These are phyloP conservation scores for Peromyscus aztecus DNA, from an alignment of 2,797 vertebrate species.

Conservation along the genomic window DNA sequence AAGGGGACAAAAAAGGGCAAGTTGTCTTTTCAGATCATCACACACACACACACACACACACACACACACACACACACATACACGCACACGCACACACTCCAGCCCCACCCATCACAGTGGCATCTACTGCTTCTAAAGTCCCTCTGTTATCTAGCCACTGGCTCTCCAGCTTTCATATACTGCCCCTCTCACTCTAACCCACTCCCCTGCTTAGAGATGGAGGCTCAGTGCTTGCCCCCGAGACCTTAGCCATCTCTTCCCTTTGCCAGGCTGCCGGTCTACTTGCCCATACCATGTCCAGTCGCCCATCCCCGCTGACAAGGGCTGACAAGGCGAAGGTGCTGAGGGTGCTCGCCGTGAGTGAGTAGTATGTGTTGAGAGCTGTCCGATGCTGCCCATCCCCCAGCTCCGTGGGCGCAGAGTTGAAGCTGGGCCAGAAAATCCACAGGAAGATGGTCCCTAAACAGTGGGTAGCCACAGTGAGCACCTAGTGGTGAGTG, in stretches of 20 bases:
- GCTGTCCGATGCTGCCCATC: slow-evolving; percentile 92
- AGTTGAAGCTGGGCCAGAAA: slow-evolving; percentile 98
- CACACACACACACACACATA: neutral
- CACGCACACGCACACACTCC: neutral
- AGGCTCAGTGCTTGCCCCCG: neutral
- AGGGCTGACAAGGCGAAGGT: slow-evolving; percentile 91
- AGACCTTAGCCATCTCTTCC: neutral
- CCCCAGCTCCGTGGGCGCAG: slow-evolving; percentile 87
- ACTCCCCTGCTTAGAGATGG: neutral
- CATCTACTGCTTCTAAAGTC: neutral
- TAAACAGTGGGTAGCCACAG: neutral
- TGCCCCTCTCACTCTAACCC: neutral
- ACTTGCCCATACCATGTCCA: slow-evolving; percentile 90
- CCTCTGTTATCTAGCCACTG: neutral
- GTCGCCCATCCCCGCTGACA: slow-evolving; percentile 88
- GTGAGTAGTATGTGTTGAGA: slow-evolving; percentile 95
- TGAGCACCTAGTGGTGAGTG: neutral
- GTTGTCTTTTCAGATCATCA: neutral
- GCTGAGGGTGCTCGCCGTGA: slow-evolving; percentile 92
- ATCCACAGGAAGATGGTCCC: slow-evolving; percentile 97
- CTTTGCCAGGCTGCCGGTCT: neutral
- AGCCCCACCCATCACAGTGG: neutral
- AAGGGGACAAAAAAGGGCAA: neutral
- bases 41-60: neutral
- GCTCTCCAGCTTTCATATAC: neutral